Conservation (phyloP, 2,888 invertebrate genomes). For the Falcaria lacertinaria region DNA sequence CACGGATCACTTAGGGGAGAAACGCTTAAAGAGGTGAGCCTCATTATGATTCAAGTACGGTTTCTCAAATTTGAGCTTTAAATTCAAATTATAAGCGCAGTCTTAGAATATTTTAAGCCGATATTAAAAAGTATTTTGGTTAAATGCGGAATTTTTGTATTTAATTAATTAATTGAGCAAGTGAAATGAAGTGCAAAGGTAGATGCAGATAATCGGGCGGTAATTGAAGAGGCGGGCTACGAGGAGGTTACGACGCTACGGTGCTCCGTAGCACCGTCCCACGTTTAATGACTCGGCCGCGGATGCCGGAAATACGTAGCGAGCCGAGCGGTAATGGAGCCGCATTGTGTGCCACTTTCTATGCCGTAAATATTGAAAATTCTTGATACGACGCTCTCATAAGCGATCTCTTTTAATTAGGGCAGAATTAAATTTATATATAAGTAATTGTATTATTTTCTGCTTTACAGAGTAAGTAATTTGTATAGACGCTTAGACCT, state of each 20-base stretch:
- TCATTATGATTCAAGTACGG: not conserved
- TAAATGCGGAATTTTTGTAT: conserved; percentile 6
- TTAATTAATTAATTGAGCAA: conserved; percentile 31
- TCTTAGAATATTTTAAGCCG: not conserved
- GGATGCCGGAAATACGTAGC: conserved; percentile 76
- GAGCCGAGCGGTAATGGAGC: conserved; percentile 66
- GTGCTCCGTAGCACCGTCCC: conserved; percentile 23
- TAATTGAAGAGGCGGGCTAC: conserved; percentile 57
- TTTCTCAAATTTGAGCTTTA: conserved; percentile 1
- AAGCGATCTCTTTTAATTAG: conserved; percentile 44
- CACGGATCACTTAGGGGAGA: conserved; percentile 89
- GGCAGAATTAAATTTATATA: conserved; percentile 4
- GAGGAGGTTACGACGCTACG: conserved; percentile 24
- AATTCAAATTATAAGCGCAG: not conserved
- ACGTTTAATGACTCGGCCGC: conserved; percentile 67
- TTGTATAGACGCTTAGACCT: not conserved
- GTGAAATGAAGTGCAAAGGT: conserved; percentile 29
- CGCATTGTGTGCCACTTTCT: conserved; percentile 73
- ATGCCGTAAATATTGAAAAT: conserved; percentile 71
- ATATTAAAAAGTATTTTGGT: not conserved
- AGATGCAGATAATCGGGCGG: conserved; percentile 56
- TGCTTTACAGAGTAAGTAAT: not conserved
- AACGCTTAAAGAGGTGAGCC: conserved; percentile 85
- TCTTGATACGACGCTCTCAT: conserved; percentile 57
- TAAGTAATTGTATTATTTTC: not conserved